Conservation (phyloP, 2,797 vertebrate species). For the Hippocampus kuda region DNA sequence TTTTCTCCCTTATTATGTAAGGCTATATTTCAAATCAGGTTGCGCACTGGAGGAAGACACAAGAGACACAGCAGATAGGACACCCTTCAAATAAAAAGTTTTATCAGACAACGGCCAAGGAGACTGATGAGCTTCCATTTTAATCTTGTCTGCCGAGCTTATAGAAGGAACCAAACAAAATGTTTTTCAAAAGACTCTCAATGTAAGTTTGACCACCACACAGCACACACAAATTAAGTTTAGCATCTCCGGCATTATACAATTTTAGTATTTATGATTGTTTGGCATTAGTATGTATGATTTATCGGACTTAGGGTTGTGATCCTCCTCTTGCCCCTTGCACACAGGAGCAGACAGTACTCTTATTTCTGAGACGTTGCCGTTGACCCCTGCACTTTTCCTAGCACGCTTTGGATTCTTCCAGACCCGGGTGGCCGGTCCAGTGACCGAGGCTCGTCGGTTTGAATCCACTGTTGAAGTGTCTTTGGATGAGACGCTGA, state of each 20-base stretch:
- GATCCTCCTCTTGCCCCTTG: background rate
- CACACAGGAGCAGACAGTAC: background rate
- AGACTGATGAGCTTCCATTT: conserved; percentile 55
- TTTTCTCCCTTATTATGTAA: conserved; percentile 74
- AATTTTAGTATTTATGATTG: background rate
- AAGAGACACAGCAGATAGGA: conserved; percentile 65
- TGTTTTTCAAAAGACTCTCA: conserved; percentile 21
- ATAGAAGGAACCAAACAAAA: conserved; percentile 27
- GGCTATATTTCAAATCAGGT: conserved; percentile 74
- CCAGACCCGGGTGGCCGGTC: too few species aligned
- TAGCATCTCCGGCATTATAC: background rate
- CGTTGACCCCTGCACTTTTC: too few species aligned
- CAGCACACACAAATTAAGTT: background rate
- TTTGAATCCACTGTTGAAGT: too few species aligned
- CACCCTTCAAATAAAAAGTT: conserved; percentile 68
- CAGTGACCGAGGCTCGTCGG: too few species aligned
- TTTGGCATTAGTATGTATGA: background rate
- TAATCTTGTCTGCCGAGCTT: conserved; percentile 49
- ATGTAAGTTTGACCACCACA: background rate
- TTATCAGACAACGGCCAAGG: conserved; percentile 58
- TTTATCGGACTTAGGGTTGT: background rate
- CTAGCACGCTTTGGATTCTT: too few species aligned
- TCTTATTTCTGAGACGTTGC: too few species aligned
- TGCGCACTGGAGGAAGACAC: conserved; percentile 69
- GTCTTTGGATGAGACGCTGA: too few species aligned